A percentile compares a stretch with the other conserved stretches of the same genome.
phyloP scores from a whole-genome alignment of 1,140 invertebrate genomes.

The Drosophila nigrodunni region DNA sequence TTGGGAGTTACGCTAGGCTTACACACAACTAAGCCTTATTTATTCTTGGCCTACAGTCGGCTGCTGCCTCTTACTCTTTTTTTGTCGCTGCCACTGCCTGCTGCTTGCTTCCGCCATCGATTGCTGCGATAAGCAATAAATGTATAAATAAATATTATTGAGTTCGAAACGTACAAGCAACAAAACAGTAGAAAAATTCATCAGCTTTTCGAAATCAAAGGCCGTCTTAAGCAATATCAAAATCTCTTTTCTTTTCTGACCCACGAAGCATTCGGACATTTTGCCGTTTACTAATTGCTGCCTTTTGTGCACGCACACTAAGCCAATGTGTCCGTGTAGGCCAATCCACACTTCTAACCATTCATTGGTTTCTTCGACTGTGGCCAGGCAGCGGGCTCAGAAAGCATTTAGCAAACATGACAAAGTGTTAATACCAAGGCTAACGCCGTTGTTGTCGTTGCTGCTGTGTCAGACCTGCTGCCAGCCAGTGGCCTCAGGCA shows the following conservation, averaged over 20 bases:
- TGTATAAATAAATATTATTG: slow-evolving; percentile 81
- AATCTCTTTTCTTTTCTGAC: slow-evolving; percentile 51
- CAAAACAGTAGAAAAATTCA: slow-evolving; percentile 45
- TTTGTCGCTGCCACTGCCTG: slow-evolving; percentile 1
- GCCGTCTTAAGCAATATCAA: slow-evolving; percentile 61
- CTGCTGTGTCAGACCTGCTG: slow-evolving; percentile 13
- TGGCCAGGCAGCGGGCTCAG: slow-evolving; percentile 37
- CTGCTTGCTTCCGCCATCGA: slow-evolving; percentile 51
- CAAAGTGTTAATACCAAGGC: slow-evolving; percentile 77
- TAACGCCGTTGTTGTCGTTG: slow-evolving; percentile 30
- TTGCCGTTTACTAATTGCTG: slow-evolving; percentile 68
- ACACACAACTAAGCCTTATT: slow-evolving; percentile 81
- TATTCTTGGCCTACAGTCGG: slow-evolving; percentile 64
- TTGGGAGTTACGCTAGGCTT: slow-evolving; percentile 33
- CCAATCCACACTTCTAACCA: slow-evolving; percentile 2
- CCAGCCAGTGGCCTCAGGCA: slow-evolving; percentile 15
- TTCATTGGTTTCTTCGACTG: slow-evolving; percentile 10
- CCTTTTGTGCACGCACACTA: slow-evolving; percentile 51
- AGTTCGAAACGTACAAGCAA: slow-evolving; percentile 38
- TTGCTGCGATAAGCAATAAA: slow-evolving; percentile 79
- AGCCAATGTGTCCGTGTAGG: neutral
- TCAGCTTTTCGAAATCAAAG: slow-evolving; percentile 68
- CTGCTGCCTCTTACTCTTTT: neutral
- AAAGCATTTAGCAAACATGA: slow-evolving; percentile 71
- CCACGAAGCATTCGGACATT: slow-evolving; percentile 21